Base-by-base conservation (phyloP, 2,113 vertebrate genomes). In the Eidolon helvum region DNA sequence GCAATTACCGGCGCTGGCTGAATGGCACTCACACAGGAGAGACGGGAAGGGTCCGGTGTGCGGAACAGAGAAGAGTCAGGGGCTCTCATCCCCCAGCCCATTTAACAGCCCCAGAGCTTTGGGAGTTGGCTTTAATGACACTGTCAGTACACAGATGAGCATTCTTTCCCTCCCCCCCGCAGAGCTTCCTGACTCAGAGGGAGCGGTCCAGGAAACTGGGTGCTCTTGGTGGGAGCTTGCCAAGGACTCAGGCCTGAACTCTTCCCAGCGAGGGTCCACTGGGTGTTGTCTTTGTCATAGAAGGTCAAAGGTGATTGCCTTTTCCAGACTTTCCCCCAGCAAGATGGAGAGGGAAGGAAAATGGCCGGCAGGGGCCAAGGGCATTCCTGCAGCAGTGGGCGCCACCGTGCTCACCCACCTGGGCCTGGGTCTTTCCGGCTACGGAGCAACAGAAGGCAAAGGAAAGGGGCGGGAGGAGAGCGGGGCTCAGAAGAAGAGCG, bases 401-500 rank as follows among this genome's bases (percentile, higher is more conserved):
- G 15, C 15, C 48, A 0, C 6, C 0, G 19, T 1, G 19, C 40
- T 22, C 30, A 26, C 5, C 2, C 9, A 4, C 33, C 38, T 10
- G 43, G 22, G 43, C 48, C 18, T 0, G 4, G 30, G 19, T 59
- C 21, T 84, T 65, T 35, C 12, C 16, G 15, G 48, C 53, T 85
- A 43, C 40, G 7, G 33, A 55, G 92, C 57, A 16, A 30, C 33
- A 30, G 38, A 45, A 90, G 53, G 94, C 48, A 24, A 18, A 43
- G 57, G 28, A 48, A 83, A 83, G 40, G 57, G n/a, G 21, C 65
- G 5, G 0, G 38, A 35, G 0, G 21, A 80, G 28, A 48, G 77
- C 0, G 1, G 14, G 38, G 65, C 57, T 97, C 96, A 97, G 71
- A 97, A 96, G 24, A 97, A 97, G 66, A 94, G 93, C 0, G 77